Evolutionary conservation across 2,888 invertebrate genomes (phyloP).

Genomic region (Agrochola lota): DNA sequence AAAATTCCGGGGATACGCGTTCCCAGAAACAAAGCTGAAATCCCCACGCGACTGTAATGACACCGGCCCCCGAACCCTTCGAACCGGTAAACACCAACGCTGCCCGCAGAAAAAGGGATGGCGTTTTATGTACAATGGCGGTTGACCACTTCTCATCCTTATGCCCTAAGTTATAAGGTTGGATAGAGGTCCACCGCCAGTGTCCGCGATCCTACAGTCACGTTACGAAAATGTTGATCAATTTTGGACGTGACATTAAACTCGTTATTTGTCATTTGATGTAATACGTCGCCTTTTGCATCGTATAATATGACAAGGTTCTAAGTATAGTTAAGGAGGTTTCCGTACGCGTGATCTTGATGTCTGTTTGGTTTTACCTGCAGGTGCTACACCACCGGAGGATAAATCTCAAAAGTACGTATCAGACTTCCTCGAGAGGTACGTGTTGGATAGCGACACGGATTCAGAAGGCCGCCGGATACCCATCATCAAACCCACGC

Average conservation of each 20-base stretch:
- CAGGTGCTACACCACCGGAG: slow-evolving; percentile 85
- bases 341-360: not conserved
- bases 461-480: slow-evolving; percentile 91
- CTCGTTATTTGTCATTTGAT: too few relatives aligned
- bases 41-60: not conserved
- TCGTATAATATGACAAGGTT: not conserved
- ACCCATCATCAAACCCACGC: slow-evolving; percentile 85
- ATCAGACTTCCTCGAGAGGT: slow-evolving; percentile 91
- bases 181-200: too few relatives aligned
- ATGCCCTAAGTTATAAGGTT: too few relatives aligned
- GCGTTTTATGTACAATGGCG: not conserved
- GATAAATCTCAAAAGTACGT: slow-evolving; percentile 88
- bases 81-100: not conserved
- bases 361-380: not conserved
- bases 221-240: not conserved
- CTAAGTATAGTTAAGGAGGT: not conserved
- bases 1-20: not conserved
- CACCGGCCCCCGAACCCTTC: not conserved
- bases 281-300: not conserved
- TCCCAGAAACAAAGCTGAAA: not conserved
- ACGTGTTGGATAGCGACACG: slow-evolving; percentile 91
- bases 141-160: too few relatives aligned
- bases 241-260: not conserved
- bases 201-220: too few relatives aligned
- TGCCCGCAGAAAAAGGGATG: not conserved